Evolutionary conservation across 2,797 vertebrate genomes (phyloP).

Genomic region (Microhierax caerulescens): DNA sequence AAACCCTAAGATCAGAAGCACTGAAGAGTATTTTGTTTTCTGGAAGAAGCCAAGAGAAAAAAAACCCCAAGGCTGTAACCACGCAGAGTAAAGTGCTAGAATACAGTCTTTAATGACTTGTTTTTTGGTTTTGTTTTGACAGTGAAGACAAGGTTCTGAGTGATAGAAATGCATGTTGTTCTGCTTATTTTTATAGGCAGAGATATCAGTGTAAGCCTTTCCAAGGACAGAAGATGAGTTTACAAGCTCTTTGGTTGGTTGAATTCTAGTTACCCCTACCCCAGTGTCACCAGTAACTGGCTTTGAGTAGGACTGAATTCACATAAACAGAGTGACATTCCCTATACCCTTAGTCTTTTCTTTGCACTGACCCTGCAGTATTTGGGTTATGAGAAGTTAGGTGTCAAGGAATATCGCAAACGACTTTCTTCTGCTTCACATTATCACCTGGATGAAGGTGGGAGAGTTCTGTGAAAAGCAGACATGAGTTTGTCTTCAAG

Average conservation of each 20-base stretch:
- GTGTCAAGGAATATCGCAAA: conserved; percentile 31
- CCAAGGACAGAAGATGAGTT: conserved; percentile 90
- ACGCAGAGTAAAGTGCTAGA: not conserved
- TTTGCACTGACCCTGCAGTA: conserved; percentile 21
- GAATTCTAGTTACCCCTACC: conserved; percentile 74
- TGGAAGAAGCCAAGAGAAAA: not conserved
- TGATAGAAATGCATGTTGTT: conserved; percentile 65
- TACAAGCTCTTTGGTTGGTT: conserved; percentile 75
- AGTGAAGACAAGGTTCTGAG: conserved; percentile 27
- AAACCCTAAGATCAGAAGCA: not conserved
- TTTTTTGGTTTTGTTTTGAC: not conserved
- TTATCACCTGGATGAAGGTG: conserved; percentile 46
- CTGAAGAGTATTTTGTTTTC: not conserved
- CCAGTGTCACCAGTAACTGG: conserved; percentile 78
- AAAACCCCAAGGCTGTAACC: not conserved
- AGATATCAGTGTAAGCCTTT: conserved; percentile 75
- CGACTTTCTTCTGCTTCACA: conserved; percentile 60
- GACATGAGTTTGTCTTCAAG: conserved; percentile 90
- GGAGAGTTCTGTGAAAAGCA: conserved; percentile 59
- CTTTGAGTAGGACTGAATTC: conserved; percentile 68
- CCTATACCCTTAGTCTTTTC: conserved; percentile 49
- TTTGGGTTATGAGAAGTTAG: conserved; percentile 39
- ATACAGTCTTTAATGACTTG: not conserved
- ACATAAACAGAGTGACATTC: conserved; percentile 66
- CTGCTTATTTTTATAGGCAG: conserved; percentile 73